These are phyloP conservation scores for Sinotaia quadrata DNA, from an alignment of 2,888 invertebrate genomes.

Conservation along the genomic window DNA sequence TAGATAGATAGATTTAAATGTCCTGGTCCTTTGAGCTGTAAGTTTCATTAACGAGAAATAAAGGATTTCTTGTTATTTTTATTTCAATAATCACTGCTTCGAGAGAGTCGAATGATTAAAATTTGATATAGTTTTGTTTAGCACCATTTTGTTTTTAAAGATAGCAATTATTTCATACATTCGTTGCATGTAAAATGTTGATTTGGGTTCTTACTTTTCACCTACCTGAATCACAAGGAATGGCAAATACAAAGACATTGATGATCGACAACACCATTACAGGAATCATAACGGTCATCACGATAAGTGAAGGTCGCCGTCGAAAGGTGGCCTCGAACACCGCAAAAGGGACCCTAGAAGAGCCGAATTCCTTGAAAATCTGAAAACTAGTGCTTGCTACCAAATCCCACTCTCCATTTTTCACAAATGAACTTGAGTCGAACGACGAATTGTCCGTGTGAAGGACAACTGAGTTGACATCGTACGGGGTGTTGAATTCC, in stretches of 20 bases:
- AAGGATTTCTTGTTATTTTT: too few species aligned
- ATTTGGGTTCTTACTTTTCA: too few species aligned
- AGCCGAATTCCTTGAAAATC: not conserved
- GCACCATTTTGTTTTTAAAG: too few species aligned
- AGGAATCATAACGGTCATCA: conserved; percentile 17
- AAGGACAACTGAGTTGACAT: not conserved
- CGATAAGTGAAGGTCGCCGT: conserved; percentile 16
- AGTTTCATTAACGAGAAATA: too few species aligned
- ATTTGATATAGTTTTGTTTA: too few species aligned
- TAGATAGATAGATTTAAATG: too few species aligned
- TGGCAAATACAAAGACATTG: conserved; percentile 21
- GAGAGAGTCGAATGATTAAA: too few species aligned
- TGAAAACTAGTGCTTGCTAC: not conserved
- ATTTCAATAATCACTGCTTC: too few species aligned
- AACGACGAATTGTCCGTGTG: not conserved
- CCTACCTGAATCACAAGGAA: conserved; percentile 26
- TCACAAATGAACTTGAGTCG: not conserved
- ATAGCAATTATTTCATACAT: too few species aligned
- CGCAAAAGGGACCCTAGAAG: not conserved
- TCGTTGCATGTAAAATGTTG: too few species aligned
- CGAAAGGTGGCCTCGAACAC: conserved; percentile 14
- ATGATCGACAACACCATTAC: conserved; percentile 10
- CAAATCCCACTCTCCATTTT: conserved; percentile 20
- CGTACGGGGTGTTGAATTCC: conserved; percentile 11
- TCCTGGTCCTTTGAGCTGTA: too few species aligned